Evolutionary conservation across 2,113 vertebrate species (phyloP).

Genomic region (Ptilorrhoa leucosticta): DNA sequence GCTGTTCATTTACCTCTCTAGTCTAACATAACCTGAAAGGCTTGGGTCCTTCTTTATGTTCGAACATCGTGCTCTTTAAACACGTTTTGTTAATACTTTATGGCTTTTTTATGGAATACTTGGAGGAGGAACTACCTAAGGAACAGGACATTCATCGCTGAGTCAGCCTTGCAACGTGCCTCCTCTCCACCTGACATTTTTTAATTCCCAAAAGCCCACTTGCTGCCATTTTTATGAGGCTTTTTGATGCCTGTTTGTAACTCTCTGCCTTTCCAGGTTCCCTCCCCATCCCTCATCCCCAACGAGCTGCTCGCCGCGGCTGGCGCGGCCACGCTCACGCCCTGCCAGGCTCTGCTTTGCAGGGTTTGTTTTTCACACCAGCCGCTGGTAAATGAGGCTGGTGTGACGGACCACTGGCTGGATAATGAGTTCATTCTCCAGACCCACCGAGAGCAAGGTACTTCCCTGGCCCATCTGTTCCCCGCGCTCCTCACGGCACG

Average conservation of each 20-base stretch:
- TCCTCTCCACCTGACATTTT: accelerated
- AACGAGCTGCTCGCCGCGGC: accelerated
- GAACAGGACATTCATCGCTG: accelerated
- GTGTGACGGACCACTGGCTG: not conserved
- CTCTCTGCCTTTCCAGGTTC: not conserved
- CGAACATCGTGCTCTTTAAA: not conserved
- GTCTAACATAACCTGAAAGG: not conserved
- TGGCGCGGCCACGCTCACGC: accelerated
- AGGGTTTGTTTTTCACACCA: not conserved
- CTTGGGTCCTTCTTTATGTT: not conserved
- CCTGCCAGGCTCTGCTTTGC: not conserved
- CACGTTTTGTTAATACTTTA: accelerated
- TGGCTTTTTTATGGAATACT: not conserved
- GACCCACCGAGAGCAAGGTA: not conserved
- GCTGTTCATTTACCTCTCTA: not conserved
- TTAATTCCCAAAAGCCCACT: not conserved
- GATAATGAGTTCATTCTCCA: constrained; percentile 37
- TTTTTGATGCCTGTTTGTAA: not conserved
- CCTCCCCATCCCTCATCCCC: not conserved
- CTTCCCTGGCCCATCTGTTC: constrained; percentile 34
- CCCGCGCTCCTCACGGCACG: not conserved
- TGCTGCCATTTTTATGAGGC: not conserved
- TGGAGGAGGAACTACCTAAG: not conserved
- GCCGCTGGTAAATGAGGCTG: not conserved
- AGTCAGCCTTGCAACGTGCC: not conserved